Conservation (phyloP, 2,888 invertebrate genomes). For the Netelia virgata region DNA sequence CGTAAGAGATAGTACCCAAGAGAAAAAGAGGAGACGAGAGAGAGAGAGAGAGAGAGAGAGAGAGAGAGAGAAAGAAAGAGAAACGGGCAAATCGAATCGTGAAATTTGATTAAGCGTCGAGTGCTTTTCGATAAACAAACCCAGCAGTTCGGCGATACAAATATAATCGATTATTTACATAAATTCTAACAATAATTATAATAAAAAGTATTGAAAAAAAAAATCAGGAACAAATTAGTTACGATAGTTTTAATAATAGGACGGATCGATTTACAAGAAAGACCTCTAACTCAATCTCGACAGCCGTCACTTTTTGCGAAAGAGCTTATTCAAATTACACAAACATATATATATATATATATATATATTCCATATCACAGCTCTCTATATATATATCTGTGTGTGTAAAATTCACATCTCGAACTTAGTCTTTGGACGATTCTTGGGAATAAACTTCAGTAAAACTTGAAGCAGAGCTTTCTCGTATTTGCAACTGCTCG, state of each 20-base stretch:
- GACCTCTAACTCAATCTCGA: no score
- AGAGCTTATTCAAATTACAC: neutral
- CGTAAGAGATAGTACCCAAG: constrained; percentile 53
- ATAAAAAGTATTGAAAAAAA: neutral
- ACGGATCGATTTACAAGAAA: no score
- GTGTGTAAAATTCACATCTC: neutral
- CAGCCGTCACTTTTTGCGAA: neutral
- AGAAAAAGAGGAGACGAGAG: constrained; percentile 63
- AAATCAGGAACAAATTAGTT: neutral
- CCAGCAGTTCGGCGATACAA: neutral
- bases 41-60: constrained; percentile 65
- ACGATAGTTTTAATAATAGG: no score
- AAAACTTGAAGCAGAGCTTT: constrained; percentile 35
- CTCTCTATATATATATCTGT: neutral
- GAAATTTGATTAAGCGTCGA: neutral
- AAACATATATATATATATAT: neutral
- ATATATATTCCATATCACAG: neutral
- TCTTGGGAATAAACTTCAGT: constrained; percentile 32
- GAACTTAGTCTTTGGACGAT: constrained; percentile 25
- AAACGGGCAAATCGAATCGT: constrained; percentile 55
- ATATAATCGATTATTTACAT: neutral
- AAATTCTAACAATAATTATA: neutral
- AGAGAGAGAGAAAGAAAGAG: constrained; percentile 64
- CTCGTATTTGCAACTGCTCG: neutral
- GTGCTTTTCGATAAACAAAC: neutral